Conservation (phyloP, 2,888 invertebrate genomes). For the Cosmia pyralina region DNA sequence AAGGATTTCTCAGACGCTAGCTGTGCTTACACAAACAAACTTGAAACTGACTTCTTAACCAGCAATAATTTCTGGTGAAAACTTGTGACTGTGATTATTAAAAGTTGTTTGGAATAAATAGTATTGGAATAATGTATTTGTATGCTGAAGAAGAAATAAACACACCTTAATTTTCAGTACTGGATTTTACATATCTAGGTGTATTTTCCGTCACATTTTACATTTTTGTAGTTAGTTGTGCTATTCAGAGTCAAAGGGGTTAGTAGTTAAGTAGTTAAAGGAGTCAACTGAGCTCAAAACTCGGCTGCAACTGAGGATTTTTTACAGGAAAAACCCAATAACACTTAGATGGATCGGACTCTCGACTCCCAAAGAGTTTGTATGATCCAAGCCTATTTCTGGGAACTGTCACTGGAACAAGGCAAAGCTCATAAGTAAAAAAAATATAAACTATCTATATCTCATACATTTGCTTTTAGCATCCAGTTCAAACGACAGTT, state of each 20-base stretch:
- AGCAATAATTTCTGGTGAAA: conserved; percentile 81
- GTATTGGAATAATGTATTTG: neutral
- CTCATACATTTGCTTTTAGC: too few species aligned
- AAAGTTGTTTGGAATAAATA: conserved; percentile 7
- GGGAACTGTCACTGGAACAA: too few species aligned
- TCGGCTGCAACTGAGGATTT: neutral
- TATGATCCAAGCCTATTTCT: neutral
- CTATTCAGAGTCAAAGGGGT: too few species aligned
- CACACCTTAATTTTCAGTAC: neutral
- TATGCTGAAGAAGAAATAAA: neutral
- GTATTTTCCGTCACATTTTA: too few species aligned
- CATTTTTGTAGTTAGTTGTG: too few species aligned
- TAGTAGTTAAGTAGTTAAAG: too few species aligned
- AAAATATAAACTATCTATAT: too few species aligned
- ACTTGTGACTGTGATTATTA: conserved; percentile 48
- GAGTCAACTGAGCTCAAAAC: neutral
- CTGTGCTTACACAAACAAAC: conserved; percentile 78
- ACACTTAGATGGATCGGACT: neutral
- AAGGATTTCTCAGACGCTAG: conserved; percentile 80
- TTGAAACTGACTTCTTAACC: conserved; percentile 81
- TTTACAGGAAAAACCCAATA: too few species aligned
- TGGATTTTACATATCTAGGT: neutral
- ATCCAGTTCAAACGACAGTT: too few species aligned
- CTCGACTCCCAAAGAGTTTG: neutral
- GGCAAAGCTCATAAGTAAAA: too few species aligned